Base-by-base conservation (phyloP, 2,888 invertebrate species). In the Oscheius sp. region DNA sequence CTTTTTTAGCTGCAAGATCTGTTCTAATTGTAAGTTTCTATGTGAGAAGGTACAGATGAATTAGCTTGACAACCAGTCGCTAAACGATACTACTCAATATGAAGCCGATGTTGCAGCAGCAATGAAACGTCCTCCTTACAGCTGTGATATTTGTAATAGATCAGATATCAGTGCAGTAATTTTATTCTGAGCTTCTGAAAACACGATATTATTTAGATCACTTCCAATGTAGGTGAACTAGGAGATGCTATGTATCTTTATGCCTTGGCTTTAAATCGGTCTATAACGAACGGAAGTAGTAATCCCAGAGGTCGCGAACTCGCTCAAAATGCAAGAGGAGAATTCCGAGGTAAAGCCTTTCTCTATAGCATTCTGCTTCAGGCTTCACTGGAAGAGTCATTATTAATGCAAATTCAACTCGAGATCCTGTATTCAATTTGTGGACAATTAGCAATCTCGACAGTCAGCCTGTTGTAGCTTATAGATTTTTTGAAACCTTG, bases 321-420 rank as follows among this genome's bases (percentile, higher is more conserved):
- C 2, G 58, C 50, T 5, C 15, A 10, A 4, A 42, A 33, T 3
- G 68, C 68, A 8, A 23, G 31, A 12, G 68, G 58, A 25, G 31
- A 33, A 10, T 65, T 65, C 20, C 12, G 37, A 39, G 65, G 65
- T 65, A 34, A n/a, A n/a, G n/a, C n/a, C n/a, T n/a, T n/a, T n/a
- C n/a, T n/a, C n/a, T n/a, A 33, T 33, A 6, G n/a, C 15, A 20
- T 15, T 6, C 8, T n/a, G n/a, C n/a, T 58, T 45, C 12, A 68
- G 68, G 68, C n/a, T 68, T 61, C 61, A 68, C 58, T 25, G 68
- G 68, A 23, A 15, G 29, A 15, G 48, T 68, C 0, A 48, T 48
- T n/a, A 48, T 68, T 34, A 68, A 68, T 25, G 20, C 27, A 4
- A 58, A 68, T 23, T 31, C 37, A 1, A 68, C 61, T 4, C 25